Conservation (phyloP, 2,888 invertebrate species). For the Adineta ricciae region DNA sequence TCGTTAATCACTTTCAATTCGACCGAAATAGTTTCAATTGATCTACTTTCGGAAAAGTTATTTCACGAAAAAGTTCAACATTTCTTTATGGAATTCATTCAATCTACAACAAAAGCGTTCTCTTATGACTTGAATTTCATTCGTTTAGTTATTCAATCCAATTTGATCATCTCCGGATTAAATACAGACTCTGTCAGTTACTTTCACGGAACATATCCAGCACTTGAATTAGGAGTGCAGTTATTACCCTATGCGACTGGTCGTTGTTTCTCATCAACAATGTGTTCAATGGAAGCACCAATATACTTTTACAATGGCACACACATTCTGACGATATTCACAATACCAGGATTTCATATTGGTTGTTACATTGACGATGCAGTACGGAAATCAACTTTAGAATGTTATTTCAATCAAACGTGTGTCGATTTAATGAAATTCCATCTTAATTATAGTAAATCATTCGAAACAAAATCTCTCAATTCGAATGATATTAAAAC, state of each 20-base stretch:
- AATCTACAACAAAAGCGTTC: background rate
- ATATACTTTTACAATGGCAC: background rate
- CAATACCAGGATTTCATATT: background rate
- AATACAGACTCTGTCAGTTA: background rate
- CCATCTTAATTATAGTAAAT: background rate
- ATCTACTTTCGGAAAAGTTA: background rate
- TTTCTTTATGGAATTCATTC: background rate
- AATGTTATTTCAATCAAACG: background rate
- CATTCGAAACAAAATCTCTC: background rate
- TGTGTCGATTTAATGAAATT: background rate
- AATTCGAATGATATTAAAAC: background rate
- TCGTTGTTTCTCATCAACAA: background rate
- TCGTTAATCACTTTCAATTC: background rate
- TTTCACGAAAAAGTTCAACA: background rate
- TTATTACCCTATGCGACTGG: no score
- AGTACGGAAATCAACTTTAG: background rate
- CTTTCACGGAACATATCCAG: background rate
- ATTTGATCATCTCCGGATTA: background rate
- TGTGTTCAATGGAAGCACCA: background rate
- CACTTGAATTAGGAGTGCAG: background rate
- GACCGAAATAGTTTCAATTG: background rate
- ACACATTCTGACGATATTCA: no score
- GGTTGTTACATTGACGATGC: background rate
- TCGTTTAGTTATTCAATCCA: background rate
- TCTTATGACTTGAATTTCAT: background rate